Conservation (phyloP, 2,113 vertebrate genomes). For the Capra hircus region DNA sequence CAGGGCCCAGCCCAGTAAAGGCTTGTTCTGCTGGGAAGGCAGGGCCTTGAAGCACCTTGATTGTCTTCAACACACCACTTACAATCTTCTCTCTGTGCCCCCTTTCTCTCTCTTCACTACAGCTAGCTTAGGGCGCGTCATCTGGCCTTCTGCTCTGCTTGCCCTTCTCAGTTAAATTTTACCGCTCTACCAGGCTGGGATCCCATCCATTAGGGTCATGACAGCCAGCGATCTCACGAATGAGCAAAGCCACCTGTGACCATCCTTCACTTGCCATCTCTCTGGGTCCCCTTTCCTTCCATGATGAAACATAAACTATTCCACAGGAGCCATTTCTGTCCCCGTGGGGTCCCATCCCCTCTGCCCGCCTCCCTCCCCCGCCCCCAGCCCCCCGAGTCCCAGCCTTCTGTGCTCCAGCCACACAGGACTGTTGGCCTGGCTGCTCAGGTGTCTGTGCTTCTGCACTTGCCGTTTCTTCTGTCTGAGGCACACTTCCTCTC, state of each 20-base stretch:
- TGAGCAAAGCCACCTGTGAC: background rate
- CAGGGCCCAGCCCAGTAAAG: no score
- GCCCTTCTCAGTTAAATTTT: background rate
- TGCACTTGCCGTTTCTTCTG: background rate
- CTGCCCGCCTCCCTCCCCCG: background rate
- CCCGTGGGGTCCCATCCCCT: background rate
- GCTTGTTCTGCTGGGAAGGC: accelerated
- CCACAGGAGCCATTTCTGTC: background rate
- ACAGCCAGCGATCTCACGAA: accelerated
- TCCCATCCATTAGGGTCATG: background rate
- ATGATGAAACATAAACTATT: background rate
- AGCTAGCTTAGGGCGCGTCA: background rate
- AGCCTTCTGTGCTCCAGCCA: background rate
- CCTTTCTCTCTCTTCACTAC: background rate
- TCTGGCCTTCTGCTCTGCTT: background rate
- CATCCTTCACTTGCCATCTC: background rate
- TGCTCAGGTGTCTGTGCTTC: background rate
- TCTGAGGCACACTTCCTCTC: background rate
- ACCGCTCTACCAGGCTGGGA: accelerated
- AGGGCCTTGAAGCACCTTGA: accelerated
- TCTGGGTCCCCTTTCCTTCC: background rate
- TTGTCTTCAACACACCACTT: accelerated
- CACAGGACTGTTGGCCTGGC: accelerated
- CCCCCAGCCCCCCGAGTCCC: background rate
- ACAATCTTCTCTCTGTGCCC: background rate